Conservation (phyloP, 2,797 vertebrate genomes). For the Leptatherina wallacei region DNA sequence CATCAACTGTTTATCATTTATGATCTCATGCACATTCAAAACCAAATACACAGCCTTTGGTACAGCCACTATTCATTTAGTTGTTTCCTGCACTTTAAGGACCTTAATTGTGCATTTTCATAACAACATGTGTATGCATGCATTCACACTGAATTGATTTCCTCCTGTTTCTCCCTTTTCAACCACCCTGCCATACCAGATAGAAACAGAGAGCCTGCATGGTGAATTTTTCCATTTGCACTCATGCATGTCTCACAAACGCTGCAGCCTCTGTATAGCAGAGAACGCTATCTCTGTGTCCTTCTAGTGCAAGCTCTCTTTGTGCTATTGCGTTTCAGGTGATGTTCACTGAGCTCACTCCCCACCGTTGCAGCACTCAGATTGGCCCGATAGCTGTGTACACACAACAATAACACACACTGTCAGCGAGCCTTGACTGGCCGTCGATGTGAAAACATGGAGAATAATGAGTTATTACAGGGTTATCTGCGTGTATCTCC, state of each 20-base stretch:
- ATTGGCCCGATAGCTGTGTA: conserved; percentile 65
- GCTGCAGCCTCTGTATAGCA: conserved; percentile 62
- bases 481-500: conserved; percentile 82
- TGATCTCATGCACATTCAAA: conserved; percentile 7
- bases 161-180: conserved; percentile 20
- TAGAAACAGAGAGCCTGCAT: conserved; percentile 44
- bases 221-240: conserved; percentile 67
- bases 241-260: conserved; percentile 75
- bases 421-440: conserved; percentile 64
- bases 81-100: conserved; percentile 28
- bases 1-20: conserved; percentile 18
- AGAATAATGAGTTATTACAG: conserved; percentile 83
- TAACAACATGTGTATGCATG: conserved; percentile 34
- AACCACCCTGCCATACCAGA: conserved; percentile 28
- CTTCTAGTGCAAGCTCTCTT: conserved; percentile 54
- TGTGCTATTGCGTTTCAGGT: conserved; percentile 56
- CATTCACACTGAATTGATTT: conserved; percentile 44
- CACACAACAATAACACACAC: conserved; percentile 62
- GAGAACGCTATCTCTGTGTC: conserved; percentile 57
- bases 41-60: conserved; percentile 2
- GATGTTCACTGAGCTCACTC: conserved; percentile 47
- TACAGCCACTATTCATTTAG: neutral
- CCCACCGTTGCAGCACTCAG: conserved; percentile 51
- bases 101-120: conserved; percentile 25
- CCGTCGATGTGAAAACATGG: conserved; percentile 67